Percentiles rank a stretch among this genome's conserved stretches.
These are phyloP conservation scores for Protobothrops mucrosquamatus DNA, from an alignment of 2,113 vertebrate genomes.

Conservation along the genomic window DNA sequence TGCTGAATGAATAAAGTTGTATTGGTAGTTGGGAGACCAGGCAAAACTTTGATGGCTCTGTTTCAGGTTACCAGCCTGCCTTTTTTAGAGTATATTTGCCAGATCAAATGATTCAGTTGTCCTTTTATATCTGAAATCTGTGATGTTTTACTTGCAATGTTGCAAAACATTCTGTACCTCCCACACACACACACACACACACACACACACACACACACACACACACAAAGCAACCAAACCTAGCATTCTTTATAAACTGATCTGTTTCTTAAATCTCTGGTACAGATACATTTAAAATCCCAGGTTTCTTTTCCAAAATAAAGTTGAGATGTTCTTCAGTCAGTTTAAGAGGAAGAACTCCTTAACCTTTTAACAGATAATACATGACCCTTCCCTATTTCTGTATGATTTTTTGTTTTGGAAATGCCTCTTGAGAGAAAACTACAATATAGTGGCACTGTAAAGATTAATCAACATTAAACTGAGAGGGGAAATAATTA, in stretches of 20 bases:
- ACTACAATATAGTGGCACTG: not conserved
- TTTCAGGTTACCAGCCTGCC: slow-evolving; percentile 46
- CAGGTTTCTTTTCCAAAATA: not conserved
- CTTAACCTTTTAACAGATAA: not conserved
- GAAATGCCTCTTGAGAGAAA: not conserved
- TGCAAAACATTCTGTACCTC: not conserved
- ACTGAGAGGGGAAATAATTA: not conserved
- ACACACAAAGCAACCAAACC: slow-evolving; percentile 12
- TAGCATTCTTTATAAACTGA: not conserved
- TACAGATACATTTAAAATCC: not conserved
- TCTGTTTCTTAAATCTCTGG: not conserved
- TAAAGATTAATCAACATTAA: not conserved
- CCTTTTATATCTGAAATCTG: slow-evolving; percentile 23
- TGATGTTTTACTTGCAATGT: slow-evolving; percentile 18
- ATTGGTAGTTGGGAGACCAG: slow-evolving; percentile 55
- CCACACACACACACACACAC: too few relatives aligned
- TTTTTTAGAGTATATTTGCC: slow-evolving; percentile 42
- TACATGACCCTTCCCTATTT: too few relatives aligned
- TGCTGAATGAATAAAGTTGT: slow-evolving; percentile 26
- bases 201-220: too few relatives aligned
- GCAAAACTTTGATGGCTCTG: slow-evolving; percentile 42
- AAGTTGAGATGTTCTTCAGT: not conserved
- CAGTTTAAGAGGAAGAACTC: not conserved
- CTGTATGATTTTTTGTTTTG: not conserved
- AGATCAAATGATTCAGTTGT: slow-evolving; percentile 38